Evolutionary conservation across 2,797 vertebrate species (phyloP).

Genomic region (Scyliorhinus canicula): DNA sequence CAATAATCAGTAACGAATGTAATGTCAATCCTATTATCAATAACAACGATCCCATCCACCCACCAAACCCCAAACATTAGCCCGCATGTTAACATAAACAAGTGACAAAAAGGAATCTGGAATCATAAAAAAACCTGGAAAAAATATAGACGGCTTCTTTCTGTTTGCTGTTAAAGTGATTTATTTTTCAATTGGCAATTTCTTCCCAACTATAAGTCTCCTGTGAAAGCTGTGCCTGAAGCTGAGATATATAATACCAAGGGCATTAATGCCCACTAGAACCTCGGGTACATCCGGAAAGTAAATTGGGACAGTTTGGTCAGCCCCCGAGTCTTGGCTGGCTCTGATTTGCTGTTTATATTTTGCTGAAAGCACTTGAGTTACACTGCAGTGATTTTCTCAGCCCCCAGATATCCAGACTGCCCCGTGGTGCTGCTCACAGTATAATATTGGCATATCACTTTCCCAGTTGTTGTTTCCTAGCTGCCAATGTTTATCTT

Average conservation of each 20-base stretch:
- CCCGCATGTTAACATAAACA: too few relatives aligned
- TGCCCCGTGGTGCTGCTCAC: not conserved
- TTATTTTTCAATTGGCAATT: constrained; percentile 12
- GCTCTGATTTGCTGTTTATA: not conserved
- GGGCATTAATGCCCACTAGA: not conserved
- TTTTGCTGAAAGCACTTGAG: not conserved
- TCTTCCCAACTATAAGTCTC: not conserved
- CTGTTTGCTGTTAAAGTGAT: not conserved
- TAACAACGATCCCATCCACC: too few relatives aligned
- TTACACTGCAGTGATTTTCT: not conserved
- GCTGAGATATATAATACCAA: constrained; percentile 8
- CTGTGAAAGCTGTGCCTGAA: not conserved
- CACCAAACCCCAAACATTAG: too few relatives aligned
- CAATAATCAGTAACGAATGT: too few relatives aligned
- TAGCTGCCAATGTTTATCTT: not conserved
- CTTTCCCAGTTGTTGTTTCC: not conserved
- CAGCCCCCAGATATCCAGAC: not conserved
- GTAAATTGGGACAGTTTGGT: not conserved
- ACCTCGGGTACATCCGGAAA: not conserved
- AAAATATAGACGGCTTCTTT: constrained; percentile 12
- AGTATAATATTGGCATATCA: not conserved
- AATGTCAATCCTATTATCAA: too few relatives aligned
- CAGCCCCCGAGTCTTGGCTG: not conserved
- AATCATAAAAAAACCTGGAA: not conserved
- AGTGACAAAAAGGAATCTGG: too few relatives aligned